Conservation (phyloP, 2,113 vertebrate genomes). For the Tor tambroides region DNA sequence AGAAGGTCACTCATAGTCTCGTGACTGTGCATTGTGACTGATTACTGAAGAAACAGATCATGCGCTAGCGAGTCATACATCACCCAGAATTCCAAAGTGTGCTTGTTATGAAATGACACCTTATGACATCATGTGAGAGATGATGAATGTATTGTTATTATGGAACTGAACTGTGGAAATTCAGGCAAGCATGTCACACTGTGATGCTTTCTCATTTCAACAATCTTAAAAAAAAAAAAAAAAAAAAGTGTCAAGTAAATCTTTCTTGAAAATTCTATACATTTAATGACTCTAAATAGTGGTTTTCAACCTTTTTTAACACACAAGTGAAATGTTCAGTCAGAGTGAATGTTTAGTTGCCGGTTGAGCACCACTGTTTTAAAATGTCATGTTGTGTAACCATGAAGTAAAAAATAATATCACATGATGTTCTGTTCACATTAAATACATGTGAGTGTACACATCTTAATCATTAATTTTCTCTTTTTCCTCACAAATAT, state of each 20-base stretch:
- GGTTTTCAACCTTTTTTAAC: too few relatives aligned
- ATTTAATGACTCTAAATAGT: too few relatives aligned
- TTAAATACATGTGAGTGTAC: too few relatives aligned
- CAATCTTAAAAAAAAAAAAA: neutral
- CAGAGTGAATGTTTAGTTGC: too few relatives aligned
- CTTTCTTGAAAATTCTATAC: too few relatives aligned
- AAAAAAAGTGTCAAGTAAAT: too few relatives aligned
- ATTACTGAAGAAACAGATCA: slow-evolving; percentile 27
- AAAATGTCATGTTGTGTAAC: neutral
- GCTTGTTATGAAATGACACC: neutral
- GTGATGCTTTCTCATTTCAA: too few relatives aligned
- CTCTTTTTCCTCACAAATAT: too few relatives aligned
- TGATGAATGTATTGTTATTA: neutral
- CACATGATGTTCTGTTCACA: too few relatives aligned
- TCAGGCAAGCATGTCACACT: neutral
- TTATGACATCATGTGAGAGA: neutral
- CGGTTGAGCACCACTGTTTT: neutral
- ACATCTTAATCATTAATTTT: too few relatives aligned
- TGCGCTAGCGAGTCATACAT: slow-evolving; percentile 13
- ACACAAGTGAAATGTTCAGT: too few relatives aligned
- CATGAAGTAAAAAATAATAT: too few relatives aligned
- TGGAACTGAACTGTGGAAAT: neutral
- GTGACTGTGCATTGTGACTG: slow-evolving; percentile 55
- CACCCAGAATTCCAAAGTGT: neutral
- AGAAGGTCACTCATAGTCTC: slow-evolving; percentile 47